Percentiles rank a stretch among this genome's conserved stretches.
These are phyloP conservation scores for Cheilosia vulpina DNA, from an alignment of 2,888 invertebrate species.

Conservation along the genomic window DNA sequence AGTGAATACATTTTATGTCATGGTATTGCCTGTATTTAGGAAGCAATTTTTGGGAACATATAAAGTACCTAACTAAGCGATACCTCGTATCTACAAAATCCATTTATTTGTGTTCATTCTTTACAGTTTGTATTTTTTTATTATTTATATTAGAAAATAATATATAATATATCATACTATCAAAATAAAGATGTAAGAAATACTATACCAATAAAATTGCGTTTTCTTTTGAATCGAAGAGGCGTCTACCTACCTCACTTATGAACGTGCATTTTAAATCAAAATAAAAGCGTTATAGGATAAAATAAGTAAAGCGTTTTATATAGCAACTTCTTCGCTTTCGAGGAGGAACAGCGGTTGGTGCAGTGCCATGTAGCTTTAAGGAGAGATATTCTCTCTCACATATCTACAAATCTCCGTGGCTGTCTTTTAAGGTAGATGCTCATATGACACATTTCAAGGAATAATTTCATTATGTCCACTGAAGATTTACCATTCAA, in stretches of 20 bases:
- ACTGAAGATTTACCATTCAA: background rate
- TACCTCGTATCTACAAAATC: slow-evolving; percentile 65
- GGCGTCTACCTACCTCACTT: no score
- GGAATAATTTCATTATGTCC: background rate
- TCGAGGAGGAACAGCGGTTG: no score
- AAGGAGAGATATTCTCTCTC: no score
- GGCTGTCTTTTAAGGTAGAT: no score
- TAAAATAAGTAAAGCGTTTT: no score
- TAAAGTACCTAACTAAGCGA: slow-evolving; percentile 52
- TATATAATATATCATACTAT: slow-evolving; percentile 28
- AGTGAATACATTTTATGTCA: slow-evolving; percentile 8
- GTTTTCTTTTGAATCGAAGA: background rate
- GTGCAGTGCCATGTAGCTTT: no score
- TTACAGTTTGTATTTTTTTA: slow-evolving; percentile 58
- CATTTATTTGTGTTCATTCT: slow-evolving; percentile 67
- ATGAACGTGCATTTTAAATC: no score
- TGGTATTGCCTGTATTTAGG: slow-evolving; percentile 26
- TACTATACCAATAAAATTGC: slow-evolving; percentile 11
- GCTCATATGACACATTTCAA: background rate
- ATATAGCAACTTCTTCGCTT: no score
- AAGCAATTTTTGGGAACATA: slow-evolving; percentile 60
- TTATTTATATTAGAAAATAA: slow-evolving; percentile 41
- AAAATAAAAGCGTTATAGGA: no score
- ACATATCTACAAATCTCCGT: no score
- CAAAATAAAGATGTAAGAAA: slow-evolving; percentile 32